phyloP scores from a whole-genome alignment of 2,888 invertebrate genomes.

The Patella pellucida region DNA sequence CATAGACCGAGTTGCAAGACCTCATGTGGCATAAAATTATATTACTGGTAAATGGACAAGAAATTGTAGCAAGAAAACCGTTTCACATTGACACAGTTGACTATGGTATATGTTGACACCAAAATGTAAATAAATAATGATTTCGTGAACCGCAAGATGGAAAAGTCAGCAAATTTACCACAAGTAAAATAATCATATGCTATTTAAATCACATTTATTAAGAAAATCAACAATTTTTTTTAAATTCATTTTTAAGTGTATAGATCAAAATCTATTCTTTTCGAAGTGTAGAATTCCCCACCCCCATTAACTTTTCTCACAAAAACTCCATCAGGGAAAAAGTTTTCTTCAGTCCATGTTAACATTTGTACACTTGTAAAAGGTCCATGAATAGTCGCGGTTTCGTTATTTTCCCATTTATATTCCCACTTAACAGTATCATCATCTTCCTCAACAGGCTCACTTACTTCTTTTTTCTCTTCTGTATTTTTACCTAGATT shows the following conservation, averaged over 20 bases:
- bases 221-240: too few species aligned
- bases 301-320: constrained; percentile 82
- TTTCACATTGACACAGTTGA: too few species aligned
- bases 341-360: constrained; percentile 86
- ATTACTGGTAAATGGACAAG: too few species aligned
- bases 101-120: too few species aligned
- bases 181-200: too few species aligned
- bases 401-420: constrained; percentile 85
- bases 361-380: constrained; percentile 89
- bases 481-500: not conserved
- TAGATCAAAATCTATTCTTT: constrained; percentile 92
- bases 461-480: not conserved
- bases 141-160: too few species aligned
- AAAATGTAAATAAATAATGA: too few species aligned
- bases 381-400: constrained; percentile 86
- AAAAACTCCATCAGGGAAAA: constrained; percentile 83
- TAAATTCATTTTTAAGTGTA: constrained; percentile 73
- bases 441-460: constrained; percentile 20
- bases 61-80: too few species aligned
- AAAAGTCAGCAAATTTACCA: too few species aligned
- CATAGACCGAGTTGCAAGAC: too few species aligned
- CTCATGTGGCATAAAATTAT: too few species aligned
- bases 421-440: constrained; percentile 85
- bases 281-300: constrained; percentile 87
- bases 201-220: too few species aligned